Evolutionary conservation across 2,888 invertebrate species (phyloP), one percentile per base, ranked within the genome.

Genomic region (Drosophila macrothrix): DNA sequence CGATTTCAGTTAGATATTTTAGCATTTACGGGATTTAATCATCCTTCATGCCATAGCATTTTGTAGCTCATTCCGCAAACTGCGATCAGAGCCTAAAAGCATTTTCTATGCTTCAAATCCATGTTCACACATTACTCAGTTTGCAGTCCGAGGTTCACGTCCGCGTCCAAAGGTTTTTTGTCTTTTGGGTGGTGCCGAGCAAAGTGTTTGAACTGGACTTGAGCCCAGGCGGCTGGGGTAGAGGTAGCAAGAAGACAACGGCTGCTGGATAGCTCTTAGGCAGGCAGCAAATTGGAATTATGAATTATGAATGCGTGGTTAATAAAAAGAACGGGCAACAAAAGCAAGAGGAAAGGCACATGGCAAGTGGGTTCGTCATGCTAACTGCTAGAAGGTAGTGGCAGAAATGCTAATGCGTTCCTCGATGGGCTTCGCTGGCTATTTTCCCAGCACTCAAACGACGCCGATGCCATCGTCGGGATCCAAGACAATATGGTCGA

Each of bases 271-370:
- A 55, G 43, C 65, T 29, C 28, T 55, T 55, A 39, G 41, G 67
- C 68, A 54, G 58, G n/a, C 84, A 87, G 92, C 90, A 91, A 91
- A 91, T 91, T 90, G 91, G 89, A 91, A 92, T 91, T 91, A 92
- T 91, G 92, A 91, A 92, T 90, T 91, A 91, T 91, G 91, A 85
- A 84, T 85, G 89, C 89, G 85, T 86, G 90, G 90, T 85, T 90
- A 88, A 86, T 87, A 88, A 88, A 88, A 83, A 72, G 83, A 88
- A 80, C 70, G 83, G 59, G 19, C 37, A 55, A 59, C 67, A 82
- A 63, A 59, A 64, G 64, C 64, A 67, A 65, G 67, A 72, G 68
- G 66, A 73, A 69, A 25, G 69, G 72, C 78, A 70, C 73, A 74
- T 68, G 80, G 73, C 80, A 71, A 69, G 74, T 83, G 85, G 78